phyloP scores from a whole-genome alignment of 2,888 invertebrate genomes.

The Drosophila nr. perissopoda region DNA sequence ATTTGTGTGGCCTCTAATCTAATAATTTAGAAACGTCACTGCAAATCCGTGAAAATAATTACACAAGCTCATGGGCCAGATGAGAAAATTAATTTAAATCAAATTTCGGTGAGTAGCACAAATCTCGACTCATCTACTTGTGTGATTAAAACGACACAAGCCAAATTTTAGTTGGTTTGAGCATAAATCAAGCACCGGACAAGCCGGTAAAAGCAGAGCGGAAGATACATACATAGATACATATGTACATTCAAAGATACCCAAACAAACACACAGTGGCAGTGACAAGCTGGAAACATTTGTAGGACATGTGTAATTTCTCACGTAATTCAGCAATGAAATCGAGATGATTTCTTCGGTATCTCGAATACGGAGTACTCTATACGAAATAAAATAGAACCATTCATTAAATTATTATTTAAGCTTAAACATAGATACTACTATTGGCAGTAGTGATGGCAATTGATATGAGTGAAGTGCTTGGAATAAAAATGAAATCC shows the following conservation, averaged over 20 bases:
- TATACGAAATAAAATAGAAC: background rate
- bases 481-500: background rate
- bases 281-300: constrained; percentile 54
- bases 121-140: constrained; percentile 71
- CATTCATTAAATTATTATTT: background rate
- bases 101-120: constrained; percentile 54
- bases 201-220: constrained; percentile 39
- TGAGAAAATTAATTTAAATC: constrained; percentile 57
- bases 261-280: constrained; percentile 18
- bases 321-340: constrained; percentile 62
- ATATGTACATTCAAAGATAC: constrained; percentile 25
- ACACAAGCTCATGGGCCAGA: constrained; percentile 40
- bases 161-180: constrained; percentile 66
- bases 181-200: constrained; percentile 57
- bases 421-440: background rate
- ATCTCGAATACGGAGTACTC: constrained; percentile 7
- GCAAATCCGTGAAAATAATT: constrained; percentile 67
- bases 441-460: background rate
- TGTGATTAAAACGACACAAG: constrained; percentile 50
- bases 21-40: constrained; percentile 50
- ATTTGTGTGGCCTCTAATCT: constrained; percentile 38
- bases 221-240: constrained; percentile 40
- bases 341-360: background rate
- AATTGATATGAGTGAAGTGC: background rate
- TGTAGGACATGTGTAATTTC: constrained; percentile 76